phyloP scores from a whole-genome alignment of 1,140 invertebrate species.

The Argopecten irradians region DNA sequence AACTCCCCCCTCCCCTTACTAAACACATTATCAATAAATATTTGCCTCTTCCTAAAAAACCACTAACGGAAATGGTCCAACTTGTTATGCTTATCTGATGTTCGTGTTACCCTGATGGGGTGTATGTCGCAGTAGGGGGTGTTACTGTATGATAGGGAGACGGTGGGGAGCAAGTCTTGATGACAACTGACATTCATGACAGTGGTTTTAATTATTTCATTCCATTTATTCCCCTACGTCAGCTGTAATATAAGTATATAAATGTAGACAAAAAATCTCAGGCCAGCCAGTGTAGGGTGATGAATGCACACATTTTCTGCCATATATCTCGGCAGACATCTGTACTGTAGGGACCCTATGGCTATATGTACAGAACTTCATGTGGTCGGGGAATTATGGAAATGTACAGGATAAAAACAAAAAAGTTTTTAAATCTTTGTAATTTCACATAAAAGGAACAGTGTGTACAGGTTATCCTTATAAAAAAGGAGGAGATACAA shows the following conservation, averaged over 20 bases:
- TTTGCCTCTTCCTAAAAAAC: not conserved
- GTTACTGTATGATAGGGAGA: not conserved
- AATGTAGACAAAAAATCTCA: not conserved
- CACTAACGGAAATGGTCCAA: not conserved
- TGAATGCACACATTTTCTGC: conserved; percentile 16
- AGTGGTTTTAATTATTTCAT: conserved; percentile 19
- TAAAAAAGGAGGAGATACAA: not conserved
- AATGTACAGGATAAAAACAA: not conserved
- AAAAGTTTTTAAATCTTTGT: not conserved
- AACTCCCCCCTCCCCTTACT: not conserved
- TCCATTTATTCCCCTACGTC: not conserved
- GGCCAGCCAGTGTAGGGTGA: not conserved
- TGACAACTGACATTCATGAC: conserved; percentile 16
- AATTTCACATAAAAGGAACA: not conserved
- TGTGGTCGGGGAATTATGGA: not conserved
- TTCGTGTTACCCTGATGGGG: not conserved
- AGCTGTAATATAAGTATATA: not conserved
- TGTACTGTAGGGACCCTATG: conserved; percentile 1
- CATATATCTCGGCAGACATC: conserved; percentile 4
- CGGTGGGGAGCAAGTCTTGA: not conserved
- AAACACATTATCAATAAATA: not conserved
- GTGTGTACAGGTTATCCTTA: not conserved
- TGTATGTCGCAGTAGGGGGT: not conserved
- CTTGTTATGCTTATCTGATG: not conserved
- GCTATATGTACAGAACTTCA: conserved; percentile 1